These are phyloP conservation scores for Latrodectus hesperus DNA, from an alignment of 2,888 invertebrate species.

Conservation along the genomic window DNA sequence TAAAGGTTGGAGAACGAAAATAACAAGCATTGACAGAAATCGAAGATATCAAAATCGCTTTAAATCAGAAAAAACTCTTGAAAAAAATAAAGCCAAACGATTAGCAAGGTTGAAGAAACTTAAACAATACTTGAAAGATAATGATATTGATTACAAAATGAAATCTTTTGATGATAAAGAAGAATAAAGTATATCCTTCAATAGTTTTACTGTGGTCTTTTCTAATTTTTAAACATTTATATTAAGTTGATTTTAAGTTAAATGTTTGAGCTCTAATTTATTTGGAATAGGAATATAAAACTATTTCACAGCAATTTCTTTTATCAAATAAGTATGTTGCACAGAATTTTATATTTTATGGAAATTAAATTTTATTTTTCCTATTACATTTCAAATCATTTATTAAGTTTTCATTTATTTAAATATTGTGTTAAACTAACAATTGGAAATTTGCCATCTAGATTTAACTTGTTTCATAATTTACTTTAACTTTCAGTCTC, in stretches of 20 bases:
- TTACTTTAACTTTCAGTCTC: too few species aligned
- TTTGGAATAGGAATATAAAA: not conserved
- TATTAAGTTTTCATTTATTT: too few species aligned
- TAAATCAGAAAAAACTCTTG: slow-evolving; percentile 11
- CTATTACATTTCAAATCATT: too few species aligned
- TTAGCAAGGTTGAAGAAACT: slow-evolving; percentile 30
- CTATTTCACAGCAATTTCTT: not conserved
- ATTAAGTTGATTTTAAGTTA: not conserved
- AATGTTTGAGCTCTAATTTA: not conserved
- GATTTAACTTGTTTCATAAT: too few species aligned
- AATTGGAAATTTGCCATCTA: too few species aligned
- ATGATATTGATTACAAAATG: slow-evolving; percentile 39
- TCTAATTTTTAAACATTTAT: not conserved
- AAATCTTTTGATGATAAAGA: slow-evolving; percentile 26
- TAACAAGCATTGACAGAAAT: not conserved
- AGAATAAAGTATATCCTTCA: slow-evolving; percentile 10
- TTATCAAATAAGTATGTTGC: too few species aligned
- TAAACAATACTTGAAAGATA: slow-evolving; percentile 17
- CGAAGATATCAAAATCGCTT: slow-evolving; percentile 2
- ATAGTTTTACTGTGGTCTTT: not conserved
- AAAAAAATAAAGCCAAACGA: slow-evolving; percentile 25
- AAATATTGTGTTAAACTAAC: too few species aligned
- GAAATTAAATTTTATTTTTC: too few species aligned
- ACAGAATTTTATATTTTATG: too few species aligned
- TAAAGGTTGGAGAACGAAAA: slow-evolving; percentile 16